Conservation (phyloP, 2,888 invertebrate species). For the Apantesis nais region DNA sequence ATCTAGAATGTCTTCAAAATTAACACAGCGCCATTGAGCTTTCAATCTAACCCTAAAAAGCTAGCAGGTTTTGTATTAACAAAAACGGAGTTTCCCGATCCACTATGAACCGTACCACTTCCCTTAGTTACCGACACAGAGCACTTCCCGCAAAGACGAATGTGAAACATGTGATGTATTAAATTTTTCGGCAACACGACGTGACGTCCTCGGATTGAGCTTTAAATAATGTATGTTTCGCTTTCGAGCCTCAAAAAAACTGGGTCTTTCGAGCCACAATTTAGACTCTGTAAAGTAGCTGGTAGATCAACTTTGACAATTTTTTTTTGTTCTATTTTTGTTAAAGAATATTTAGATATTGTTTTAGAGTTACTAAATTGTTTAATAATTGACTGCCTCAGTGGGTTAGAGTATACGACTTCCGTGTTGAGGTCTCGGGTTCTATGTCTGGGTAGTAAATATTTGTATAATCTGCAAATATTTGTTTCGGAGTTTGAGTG, state of each 20-base stretch:
- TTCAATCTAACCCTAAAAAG: slow-evolving; percentile 10
- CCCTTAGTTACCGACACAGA: slow-evolving; percentile 51
- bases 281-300: slow-evolving; percentile 47
- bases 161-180: slow-evolving; percentile 73
- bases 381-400: no score
- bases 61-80: slow-evolving; percentile 5
- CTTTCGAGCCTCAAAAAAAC: slow-evolving; percentile 50
- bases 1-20: no score
- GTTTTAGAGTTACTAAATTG: not conserved
- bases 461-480: no score
- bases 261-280: slow-evolving; percentile 37
- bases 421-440: no score
- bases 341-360: not conserved
- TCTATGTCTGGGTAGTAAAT: no score
- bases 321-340: slow-evolving; percentile 8
- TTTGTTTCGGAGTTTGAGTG: no score
- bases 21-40: not conserved
- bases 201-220: slow-evolving; percentile 69
- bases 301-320: slow-evolving; percentile 43
- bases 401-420: no score
- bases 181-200: slow-evolving; percentile 76
- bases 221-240: slow-evolving; percentile 68
- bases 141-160: slow-evolving; percentile 50
- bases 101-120: slow-evolving; percentile 27
- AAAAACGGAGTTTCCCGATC: slow-evolving; percentile 11